Percentiles rank a stretch among this genome's conserved stretches.
Evolutionary conservation across 2,888 invertebrate species (phyloP).

Genomic region (Rambutsinella grinnellia): DNA sequence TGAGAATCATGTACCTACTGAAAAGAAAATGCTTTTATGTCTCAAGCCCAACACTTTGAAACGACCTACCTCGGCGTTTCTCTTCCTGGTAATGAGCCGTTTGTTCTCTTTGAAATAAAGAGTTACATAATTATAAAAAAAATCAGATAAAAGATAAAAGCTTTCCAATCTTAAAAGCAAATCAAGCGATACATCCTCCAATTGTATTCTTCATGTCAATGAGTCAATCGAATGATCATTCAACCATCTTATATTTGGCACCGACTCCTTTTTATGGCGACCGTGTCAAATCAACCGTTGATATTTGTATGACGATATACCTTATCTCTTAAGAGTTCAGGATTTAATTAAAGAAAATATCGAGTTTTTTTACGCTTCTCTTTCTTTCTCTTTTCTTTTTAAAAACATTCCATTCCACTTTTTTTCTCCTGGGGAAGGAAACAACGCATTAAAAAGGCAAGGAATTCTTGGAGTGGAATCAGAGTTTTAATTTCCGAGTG

Average conservation of each 20-base stretch:
- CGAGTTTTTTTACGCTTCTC: too few species aligned
- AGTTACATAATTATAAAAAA: neutral
- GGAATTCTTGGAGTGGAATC: constrained; percentile 29
- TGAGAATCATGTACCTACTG: too few species aligned
- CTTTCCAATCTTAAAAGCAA: neutral
- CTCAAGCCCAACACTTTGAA: neutral
- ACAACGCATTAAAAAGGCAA: constrained; percentile 18
- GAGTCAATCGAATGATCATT: neutral
- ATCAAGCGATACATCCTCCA: neutral
- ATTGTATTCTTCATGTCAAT: neutral
- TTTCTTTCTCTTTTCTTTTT: too few species aligned
- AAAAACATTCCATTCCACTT: too few species aligned
- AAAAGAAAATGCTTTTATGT: neutral
- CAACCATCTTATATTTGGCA: neutral
- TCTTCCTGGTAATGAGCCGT: constrained; percentile 37
- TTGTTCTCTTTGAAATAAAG: constrained; percentile 22
- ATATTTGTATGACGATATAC: neutral
- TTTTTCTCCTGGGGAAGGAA: too few species aligned
- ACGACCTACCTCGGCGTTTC: constrained; percentile 32
- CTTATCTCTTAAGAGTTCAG: neutral
- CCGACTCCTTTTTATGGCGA: neutral
- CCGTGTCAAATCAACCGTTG: neutral
- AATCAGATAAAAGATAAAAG: neutral
- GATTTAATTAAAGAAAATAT: neutral
- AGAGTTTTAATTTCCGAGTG: constrained; percentile 34